Percentiles rank a stretch among this genome's conserved stretches.
Conservation (phyloP, 2,113 vertebrate species). For the Cnemophilus loriae region DNA sequence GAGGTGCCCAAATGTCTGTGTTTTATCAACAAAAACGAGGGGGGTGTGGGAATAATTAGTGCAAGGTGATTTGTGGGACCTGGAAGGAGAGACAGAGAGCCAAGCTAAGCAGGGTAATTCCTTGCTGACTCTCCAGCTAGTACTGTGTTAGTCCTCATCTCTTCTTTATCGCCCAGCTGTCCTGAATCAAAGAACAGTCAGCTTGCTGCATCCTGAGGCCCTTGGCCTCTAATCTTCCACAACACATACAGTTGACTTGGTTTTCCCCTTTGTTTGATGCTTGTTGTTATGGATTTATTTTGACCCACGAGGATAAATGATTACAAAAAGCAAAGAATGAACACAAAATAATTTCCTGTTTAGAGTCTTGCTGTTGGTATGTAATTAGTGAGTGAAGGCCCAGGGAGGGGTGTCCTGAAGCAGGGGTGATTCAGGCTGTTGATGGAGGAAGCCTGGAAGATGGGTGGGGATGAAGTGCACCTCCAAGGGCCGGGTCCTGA, state of each 20-base stretch:
- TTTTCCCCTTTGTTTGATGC: slow-evolving; percentile 13
- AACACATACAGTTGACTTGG: not conserved
- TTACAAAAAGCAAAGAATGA: not conserved
- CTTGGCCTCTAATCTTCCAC: not conserved
- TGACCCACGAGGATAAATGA: not conserved
- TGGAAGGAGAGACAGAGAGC: not conserved
- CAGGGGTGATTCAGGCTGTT: not conserved
- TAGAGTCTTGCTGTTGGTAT: not conserved
- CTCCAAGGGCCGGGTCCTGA: not conserved
- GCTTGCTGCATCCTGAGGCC: not conserved
- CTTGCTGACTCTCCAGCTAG: not conserved
- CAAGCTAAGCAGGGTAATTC: not conserved
- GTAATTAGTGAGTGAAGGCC: not conserved
- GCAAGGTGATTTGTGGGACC: not conserved
- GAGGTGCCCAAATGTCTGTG: not conserved
- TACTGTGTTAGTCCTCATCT: not conserved
- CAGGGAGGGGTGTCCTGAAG: not conserved
- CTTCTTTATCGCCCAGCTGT: not conserved
- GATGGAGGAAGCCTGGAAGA: not conserved
- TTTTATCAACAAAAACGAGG: not conserved
- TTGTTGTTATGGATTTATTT: slow-evolving; percentile 20
- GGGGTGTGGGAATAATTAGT: not conserved
- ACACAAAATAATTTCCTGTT: slow-evolving; percentile 19
- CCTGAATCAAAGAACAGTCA: not conserved
- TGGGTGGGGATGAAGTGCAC: not conserved